Evolutionary conservation across 2,797 vertebrate species (phyloP), one percentile per base, ranked within the genome.

Genomic region (Pteropus rufus): DNA sequence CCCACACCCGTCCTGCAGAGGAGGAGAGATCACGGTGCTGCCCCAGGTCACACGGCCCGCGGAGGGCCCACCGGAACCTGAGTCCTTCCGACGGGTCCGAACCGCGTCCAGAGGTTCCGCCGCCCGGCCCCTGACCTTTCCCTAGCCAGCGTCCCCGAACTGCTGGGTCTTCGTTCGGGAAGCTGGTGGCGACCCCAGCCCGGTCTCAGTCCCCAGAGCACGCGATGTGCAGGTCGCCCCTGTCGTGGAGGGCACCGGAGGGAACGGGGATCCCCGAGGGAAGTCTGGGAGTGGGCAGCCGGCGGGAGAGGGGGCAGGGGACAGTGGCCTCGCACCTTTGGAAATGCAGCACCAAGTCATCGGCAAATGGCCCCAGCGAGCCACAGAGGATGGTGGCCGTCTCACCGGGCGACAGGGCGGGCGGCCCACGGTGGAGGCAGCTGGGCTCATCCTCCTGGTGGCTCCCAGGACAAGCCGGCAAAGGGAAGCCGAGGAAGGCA

Each of bases 221-320:
- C 16, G 5, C 15, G 1, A 49, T 15, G 46, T 9, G 10, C 46
- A 36, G 7, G 14, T 29, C 56, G 9, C 75, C 3, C 26, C 39
- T 2, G 58, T 36, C 34, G n/a, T 4, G 1, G 67, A 64, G 41
- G 52, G 12, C 69, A 46, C n/a, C 2, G 0, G 46, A 11, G 39
- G 19, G 4, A 12, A 34, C 4, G 2, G 34, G 21, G 12, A 15
- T 46, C 44, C 82, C 29, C 19, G 0, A 9, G 23, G 49, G 52
- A 26, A 23, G 31, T n/a, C 29, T 46, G 44, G 93, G 44, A 96
- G 91, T 94, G 97, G 95, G 80, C 94, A 96, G 89, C 92, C 86
- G 65, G 39, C 0, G 3, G 39, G 29, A 39, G 52, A 56, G 46
- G 34, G 19, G 1, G 31, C 21, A 1, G 1, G 49, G 73, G 36